Evolutionary conservation across 1,140 invertebrate genomes (phyloP).

Genomic region (Drosophila littoralis): DNA sequence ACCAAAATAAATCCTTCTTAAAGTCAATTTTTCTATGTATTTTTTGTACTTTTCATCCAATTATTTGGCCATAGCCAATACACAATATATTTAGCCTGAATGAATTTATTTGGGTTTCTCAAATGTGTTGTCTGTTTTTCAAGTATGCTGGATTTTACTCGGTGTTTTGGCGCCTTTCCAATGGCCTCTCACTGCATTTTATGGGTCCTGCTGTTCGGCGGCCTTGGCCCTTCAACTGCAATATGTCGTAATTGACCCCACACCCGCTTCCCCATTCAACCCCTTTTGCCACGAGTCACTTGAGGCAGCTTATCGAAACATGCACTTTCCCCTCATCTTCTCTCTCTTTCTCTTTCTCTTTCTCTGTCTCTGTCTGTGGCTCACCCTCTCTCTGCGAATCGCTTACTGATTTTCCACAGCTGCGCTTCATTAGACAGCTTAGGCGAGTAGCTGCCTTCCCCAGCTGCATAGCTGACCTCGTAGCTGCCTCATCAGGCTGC

Average conservation of each 20-base stretch:
- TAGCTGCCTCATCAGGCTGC: slow-evolving; percentile 2
- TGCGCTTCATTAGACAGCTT: slow-evolving; percentile 19
- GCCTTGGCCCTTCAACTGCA: slow-evolving; percentile 19
- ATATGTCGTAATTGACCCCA: background rate
- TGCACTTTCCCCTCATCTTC: background rate
- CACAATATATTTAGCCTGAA: background rate
- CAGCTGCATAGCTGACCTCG: background rate
- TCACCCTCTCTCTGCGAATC: background rate
- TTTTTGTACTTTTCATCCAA: too few relatives aligned
- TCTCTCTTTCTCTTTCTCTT: background rate
- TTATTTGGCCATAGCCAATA: background rate
- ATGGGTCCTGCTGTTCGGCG: background rate
- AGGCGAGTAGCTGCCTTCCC: background rate
- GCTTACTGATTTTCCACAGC: slow-evolving; percentile 7
- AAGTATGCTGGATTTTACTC: background rate
- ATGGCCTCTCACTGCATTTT: background rate
- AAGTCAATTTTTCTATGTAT: too few relatives aligned
- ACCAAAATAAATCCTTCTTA: too few relatives aligned
- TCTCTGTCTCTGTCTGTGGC: too few relatives aligned
- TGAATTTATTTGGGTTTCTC: background rate
- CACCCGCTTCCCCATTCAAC: background rate
- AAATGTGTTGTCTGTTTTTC: background rate
- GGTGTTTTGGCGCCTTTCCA: slow-evolving; percentile 1
- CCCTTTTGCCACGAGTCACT: too few relatives aligned
- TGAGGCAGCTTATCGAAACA: slow-evolving; percentile 8